Base-by-base conservation (phyloP, 2,113 vertebrate species). In the Plectropomus leopardus region DNA sequence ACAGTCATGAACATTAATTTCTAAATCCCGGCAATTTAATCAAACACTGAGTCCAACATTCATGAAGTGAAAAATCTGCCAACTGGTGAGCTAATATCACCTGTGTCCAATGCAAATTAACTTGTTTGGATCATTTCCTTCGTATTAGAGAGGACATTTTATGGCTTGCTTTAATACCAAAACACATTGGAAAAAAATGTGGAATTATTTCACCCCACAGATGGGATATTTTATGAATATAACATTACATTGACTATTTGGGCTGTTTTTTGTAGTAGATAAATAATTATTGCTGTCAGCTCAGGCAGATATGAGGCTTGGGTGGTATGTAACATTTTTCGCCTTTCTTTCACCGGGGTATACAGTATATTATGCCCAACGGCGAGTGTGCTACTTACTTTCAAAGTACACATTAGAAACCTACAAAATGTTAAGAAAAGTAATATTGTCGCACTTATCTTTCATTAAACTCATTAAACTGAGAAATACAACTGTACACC, bases 21-120 rank as follows among this genome's bases (percentile, higher is more conserved):
- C 61, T 51, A 65, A 75, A 59, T 80, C 34, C 51, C 51, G 44
- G 61, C 42, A 34, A 64, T 73, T 79, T 36, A 57, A 79, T 63
- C 26, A 76, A 69, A 76, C 69, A 23, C n/a, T 13, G 15, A 44
- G 24, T 36, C 57, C 59, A 67, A 57, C 47, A 64, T 47, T 68
- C 15, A 15, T 64, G 50, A 64, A 23, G 51, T 44, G 10, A 59
- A 65, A 72, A 42, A 55, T 26, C 30, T 66, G 28, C 86, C 83
- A 90, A 64, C 19, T 51, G 60, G 57, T 86, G 75, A 84, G 76
- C 73, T 80, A 74, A 84, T 74, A 63, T 57, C 26, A 59, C 51
- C 21, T 4, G 28, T 32, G 51, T 82, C 78, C 80, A 73, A 57
- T 47, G 57, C 45, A 78, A 80, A 85, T 72, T 13, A 63, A 85